Evolutionary conservation across 2,113 vertebrate genomes (phyloP), one percentile per base, ranked within the genome.

Genomic region (Spea multiplicata): DNA sequence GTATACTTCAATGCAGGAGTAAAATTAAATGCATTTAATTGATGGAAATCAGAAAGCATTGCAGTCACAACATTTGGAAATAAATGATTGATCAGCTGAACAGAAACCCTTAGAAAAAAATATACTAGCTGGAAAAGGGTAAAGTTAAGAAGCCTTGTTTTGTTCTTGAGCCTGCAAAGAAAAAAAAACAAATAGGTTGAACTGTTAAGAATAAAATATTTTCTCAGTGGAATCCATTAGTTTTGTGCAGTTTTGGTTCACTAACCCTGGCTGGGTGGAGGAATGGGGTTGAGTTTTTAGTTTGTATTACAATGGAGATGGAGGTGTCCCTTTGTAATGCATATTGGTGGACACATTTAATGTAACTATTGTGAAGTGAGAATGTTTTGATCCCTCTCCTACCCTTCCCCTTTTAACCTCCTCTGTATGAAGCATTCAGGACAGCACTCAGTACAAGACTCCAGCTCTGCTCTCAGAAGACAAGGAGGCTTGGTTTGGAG

Each of bases 341-440:
- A 80, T 80, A 80, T 80, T 74, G 71, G 61, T 80, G 77, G 84
- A 86, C 83, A 75, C 85, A 75, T 90, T 86, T 84, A 89, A 86
- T 84, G 81, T 83, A 86, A 86, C 79, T 77, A 88, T 86, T 83
- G 83, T 90, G 83, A 83, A 85, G 78, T 81, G 83, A 81, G 75
- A 81, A 83, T 87, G 81, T 85, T 88, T 87, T 87, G 85, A 83
- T 88, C 86, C 83, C 77, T 66, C 55, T 49, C 50, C 47, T 80
- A 64, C 62, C 71, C 82, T 84, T 88, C 87, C 80, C 86, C 84
- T 88, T 88, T 89, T 85, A 90, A 87, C 84, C 82, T 84, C 83
- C 17, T 75, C 84, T 82, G 82, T 84, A 48, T 4, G 78, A 86
- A 79, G 82, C 84, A 86, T 89, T 86, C 85, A 88, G 71, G 66